phyloP scores from a whole-genome alignment of 2,888 invertebrate species.

The Theodoxus fluviatilis region DNA sequence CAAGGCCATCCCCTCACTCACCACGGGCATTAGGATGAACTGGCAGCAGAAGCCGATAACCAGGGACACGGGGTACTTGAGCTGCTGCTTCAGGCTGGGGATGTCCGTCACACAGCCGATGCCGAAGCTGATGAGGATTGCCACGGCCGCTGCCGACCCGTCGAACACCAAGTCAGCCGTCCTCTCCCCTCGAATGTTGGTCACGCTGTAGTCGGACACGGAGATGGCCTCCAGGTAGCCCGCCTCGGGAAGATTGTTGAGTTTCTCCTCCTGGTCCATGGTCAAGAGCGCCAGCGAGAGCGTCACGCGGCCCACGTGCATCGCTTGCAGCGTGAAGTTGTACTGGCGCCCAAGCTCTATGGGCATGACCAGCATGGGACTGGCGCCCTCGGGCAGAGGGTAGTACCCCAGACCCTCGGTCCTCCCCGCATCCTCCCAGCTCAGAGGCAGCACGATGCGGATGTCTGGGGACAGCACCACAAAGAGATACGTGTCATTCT shows the following conservation, averaged over 20 bases:
- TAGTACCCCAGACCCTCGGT: too few relatives aligned
- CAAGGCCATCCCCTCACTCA: too few relatives aligned
- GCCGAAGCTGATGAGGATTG: slow-evolving; percentile 61
- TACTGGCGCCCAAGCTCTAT: slow-evolving; percentile 32
- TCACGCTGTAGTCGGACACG: slow-evolving; percentile 45
- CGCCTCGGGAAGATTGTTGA: slow-evolving; percentile 36
- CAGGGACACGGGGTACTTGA: slow-evolving; percentile 57
- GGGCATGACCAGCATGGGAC: slow-evolving; percentile 23
- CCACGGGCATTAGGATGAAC: slow-evolving; percentile 61
- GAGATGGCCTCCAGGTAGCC: slow-evolving; percentile 41
- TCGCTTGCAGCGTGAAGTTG: slow-evolving; percentile 49
- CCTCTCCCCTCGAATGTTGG: slow-evolving; percentile 46
- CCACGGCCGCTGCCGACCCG: slow-evolving; percentile 56
- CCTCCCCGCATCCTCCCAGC: too few relatives aligned
- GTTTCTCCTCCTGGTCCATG: slow-evolving; percentile 36
- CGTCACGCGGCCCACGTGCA: slow-evolving; percentile 53
- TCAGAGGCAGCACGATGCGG: too few relatives aligned
- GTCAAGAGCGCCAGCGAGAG: slow-evolving; percentile 51
- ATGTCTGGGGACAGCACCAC: too few relatives aligned
- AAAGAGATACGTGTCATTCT: too few relatives aligned
- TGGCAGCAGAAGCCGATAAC: slow-evolving; percentile 60
- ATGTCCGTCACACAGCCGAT: slow-evolving; percentile 61
- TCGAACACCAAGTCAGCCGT: slow-evolving; percentile 60
- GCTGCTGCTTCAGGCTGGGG: slow-evolving; percentile 53
- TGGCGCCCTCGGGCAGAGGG: too few relatives aligned